Evolutionary conservation across 92 coral and sea anemone genomes (phyloP).

Genomic region (Palythoa caribaeorum): DNA sequence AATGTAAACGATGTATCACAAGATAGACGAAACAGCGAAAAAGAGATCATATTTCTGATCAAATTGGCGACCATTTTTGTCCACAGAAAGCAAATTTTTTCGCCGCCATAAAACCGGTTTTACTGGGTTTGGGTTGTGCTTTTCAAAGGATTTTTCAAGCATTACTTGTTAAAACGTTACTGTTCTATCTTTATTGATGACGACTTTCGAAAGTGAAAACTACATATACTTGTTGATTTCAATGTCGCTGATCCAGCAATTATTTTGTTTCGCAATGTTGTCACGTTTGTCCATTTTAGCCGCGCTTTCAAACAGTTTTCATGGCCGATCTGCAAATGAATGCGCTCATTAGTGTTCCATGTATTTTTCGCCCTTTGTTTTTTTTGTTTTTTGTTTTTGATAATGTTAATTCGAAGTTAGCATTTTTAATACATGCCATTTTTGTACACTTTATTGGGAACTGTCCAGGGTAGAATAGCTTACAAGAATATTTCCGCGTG

Average conservation of each 20-base stretch:
- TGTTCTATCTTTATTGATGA: constrained; percentile 9
- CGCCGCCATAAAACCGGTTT: constrained; percentile 44
- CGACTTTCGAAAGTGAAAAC: constrained; percentile 29
- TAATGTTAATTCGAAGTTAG: too few species aligned
- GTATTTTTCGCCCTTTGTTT: neutral
- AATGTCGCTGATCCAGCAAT: neutral
- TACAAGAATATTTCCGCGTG: neutral
- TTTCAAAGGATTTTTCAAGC: constrained; percentile 18
- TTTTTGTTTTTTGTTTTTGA: neutral
- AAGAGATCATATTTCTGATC: constrained; percentile 1
- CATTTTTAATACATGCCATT: too few species aligned
- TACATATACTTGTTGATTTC: constrained; percentile 27
- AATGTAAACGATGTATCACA: neutral
- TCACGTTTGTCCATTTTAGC: neutral
- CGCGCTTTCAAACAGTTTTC: neutral
- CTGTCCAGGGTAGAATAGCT: too few species aligned
- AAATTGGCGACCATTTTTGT: constrained; percentile 23
- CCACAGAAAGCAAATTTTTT: constrained; percentile 13
- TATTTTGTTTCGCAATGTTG: neutral
- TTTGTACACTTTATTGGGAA: too few species aligned
- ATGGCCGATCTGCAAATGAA: neutral
- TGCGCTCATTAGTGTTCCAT: constrained; percentile 4
- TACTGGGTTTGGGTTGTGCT: constrained; percentile 36
- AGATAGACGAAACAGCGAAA: constrained; percentile 21
- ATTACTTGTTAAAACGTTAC: constrained; percentile 6